These are phyloP conservation scores for Aphodius granarius DNA, from an alignment of 2,888 invertebrate genomes.

Conservation along the genomic window DNA sequence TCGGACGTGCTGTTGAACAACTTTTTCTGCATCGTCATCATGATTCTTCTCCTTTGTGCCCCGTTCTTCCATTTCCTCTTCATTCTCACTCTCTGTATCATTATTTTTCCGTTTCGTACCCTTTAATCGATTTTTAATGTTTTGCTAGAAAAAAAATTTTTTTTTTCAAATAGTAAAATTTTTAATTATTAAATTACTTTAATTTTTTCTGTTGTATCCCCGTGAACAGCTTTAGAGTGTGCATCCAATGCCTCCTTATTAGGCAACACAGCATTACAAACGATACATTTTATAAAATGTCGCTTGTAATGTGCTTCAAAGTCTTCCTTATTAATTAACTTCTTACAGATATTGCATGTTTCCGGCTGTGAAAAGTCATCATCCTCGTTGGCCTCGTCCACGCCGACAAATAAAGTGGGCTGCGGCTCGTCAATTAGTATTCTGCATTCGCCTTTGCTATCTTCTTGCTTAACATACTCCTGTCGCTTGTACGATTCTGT, in stretches of 20 bases:
- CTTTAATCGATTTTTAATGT: slow-evolving; percentile 36
- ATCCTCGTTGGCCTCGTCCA: slow-evolving; percentile 1
- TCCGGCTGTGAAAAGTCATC: slow-evolving; percentile 18
- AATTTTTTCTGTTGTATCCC: slow-evolving; percentile 29
- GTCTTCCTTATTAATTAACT: slow-evolving; percentile 46
- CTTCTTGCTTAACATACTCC: slow-evolving; percentile 27
- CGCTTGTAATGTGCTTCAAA: slow-evolving; percentile 51
- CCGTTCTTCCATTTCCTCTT: slow-evolving; percentile 38
- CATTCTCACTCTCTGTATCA: slow-evolving; percentile 35
- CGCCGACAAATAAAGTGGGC: slow-evolving; percentile 2
- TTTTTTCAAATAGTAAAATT: no score
- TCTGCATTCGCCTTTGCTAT: slow-evolving; percentile 35
- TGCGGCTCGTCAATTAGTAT: slow-evolving; percentile 36
- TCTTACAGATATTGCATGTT: slow-evolving; percentile 52
- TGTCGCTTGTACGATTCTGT: slow-evolving; percentile 3
- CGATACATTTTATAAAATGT: slow-evolving; percentile 51
- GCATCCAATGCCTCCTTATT: slow-evolving; percentile 52
- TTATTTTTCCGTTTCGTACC: slow-evolving; percentile 33
- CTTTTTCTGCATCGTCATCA: slow-evolving; percentile 31
- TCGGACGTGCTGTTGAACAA: slow-evolving; percentile 22
- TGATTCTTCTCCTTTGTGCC: slow-evolving; percentile 30
- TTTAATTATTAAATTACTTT: slow-evolving; percentile 22
- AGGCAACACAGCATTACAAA: slow-evolving; percentile 55
- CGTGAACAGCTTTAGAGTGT: slow-evolving; percentile 48
- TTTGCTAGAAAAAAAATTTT: slow-evolving; percentile 26